These are phyloP conservation scores for Sylvietta virens DNA, from an alignment of 2,113 vertebrate species.

Conservation along the genomic window DNA sequence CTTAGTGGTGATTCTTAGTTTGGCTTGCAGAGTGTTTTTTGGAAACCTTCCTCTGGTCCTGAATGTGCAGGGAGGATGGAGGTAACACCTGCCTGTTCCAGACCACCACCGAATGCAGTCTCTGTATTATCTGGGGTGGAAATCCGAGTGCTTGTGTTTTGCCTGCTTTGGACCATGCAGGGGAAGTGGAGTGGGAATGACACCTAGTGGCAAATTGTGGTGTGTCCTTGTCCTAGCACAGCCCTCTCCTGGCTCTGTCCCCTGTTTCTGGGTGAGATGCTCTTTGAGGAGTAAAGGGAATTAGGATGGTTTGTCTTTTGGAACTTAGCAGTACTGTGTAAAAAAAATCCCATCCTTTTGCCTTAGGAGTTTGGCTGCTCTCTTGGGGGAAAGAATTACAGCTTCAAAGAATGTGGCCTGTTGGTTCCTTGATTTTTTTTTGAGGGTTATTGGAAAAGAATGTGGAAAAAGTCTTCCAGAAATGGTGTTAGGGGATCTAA, in stretches of 20 bases:
- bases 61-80: neutral
- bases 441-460: neutral
- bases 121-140: neutral
- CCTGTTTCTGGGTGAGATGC: neutral
- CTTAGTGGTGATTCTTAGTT: neutral
- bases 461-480: neutral
- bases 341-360: neutral
- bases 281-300: neutral
- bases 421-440: neutral
- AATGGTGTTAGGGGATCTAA: neutral
- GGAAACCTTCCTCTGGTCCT: neutral
- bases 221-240: neutral
- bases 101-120: neutral
- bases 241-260: rapidly evolving
- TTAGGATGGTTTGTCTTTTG: neutral
- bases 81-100: neutral
- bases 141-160: neutral
- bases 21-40: neutral
- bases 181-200: neutral
- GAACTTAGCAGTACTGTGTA: slow-evolving; percentile 74
- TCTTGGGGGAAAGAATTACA: neutral
- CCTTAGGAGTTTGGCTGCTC: neutral
- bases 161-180: rapidly evolving
- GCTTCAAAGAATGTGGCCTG: neutral
- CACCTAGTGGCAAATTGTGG: slow-evolving; percentile 12